A percentile compares a stretch with the other conserved stretches of the same genome.
Evolutionary conservation across 1,140 invertebrate species (phyloP).

Genomic region (Zaprionus nigranus): DNA sequence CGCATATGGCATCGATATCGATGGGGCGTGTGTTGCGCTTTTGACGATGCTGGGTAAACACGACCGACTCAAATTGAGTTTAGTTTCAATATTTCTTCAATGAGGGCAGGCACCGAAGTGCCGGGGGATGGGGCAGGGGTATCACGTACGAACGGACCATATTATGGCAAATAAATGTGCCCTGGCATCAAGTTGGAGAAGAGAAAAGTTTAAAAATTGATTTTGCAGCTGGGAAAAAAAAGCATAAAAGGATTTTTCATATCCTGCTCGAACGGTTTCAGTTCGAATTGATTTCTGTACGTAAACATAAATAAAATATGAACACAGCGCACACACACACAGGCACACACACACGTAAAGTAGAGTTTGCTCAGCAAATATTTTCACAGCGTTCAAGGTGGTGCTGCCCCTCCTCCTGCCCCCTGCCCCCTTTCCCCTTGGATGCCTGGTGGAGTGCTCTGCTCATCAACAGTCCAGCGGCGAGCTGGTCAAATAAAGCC

Average conservation of each 20-base stretch:
- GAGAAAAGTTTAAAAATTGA: slow-evolving; percentile 77
- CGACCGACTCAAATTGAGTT: slow-evolving; percentile 50
- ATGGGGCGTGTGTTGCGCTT: slow-evolving; percentile 11
- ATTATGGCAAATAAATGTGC: slow-evolving; percentile 81
- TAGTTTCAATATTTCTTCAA: slow-evolving; percentile 57
- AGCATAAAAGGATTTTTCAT: slow-evolving; percentile 75
- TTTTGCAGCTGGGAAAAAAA: slow-evolving; percentile 62
- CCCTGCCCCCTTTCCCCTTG: background rate
- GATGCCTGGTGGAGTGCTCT: background rate
- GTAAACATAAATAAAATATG: slow-evolving; percentile 83
- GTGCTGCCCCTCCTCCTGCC: background rate
- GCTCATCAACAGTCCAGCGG: slow-evolving; percentile 72
- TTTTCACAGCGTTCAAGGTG: slow-evolving; percentile 59
- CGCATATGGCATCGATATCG: slow-evolving; percentile 8
- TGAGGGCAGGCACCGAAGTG: no score
- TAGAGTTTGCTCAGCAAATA: slow-evolving; percentile 64
- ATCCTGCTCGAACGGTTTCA: slow-evolving; percentile 51
- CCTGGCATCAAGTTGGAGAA: slow-evolving; percentile 48
- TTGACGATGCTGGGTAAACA: slow-evolving; percentile 31
- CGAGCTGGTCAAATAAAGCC: slow-evolving; percentile 78
- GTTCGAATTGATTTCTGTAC: slow-evolving; percentile 78
- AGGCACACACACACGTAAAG: background rate
- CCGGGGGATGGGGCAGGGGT: no score
- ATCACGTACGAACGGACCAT: slow-evolving; percentile 65
- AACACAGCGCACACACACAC: slow-evolving; percentile 39